Evolutionary conservation across 2,113 vertebrate genomes (phyloP).

Genomic region (Cacatua alba): DNA sequence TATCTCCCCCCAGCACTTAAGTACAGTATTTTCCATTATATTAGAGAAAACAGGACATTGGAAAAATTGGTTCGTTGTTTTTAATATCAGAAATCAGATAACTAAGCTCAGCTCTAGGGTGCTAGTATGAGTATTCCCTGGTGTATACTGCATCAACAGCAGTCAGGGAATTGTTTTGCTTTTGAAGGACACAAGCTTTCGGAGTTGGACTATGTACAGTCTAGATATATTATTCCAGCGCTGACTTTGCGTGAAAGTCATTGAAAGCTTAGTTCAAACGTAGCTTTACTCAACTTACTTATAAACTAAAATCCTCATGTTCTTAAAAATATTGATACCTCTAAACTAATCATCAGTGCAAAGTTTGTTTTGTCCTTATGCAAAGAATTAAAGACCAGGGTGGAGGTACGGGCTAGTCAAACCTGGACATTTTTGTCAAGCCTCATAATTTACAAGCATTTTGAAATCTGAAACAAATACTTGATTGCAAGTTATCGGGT

Average conservation of each 20-base stretch:
- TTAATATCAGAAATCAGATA: neutral
- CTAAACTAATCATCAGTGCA: neutral
- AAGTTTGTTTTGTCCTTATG: neutral
- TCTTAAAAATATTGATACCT: neutral
- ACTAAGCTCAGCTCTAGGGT: neutral
- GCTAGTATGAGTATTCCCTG: neutral
- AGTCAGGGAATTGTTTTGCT: neutral
- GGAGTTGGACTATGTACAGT: neutral
- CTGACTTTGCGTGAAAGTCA: neutral
- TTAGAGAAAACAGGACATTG: neutral
- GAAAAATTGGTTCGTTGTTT: neutral
- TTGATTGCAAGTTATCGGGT: constrained; percentile 51
- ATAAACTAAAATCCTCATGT: neutral
- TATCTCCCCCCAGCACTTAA: neutral
- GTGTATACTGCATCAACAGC: neutral
- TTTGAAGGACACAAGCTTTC: constrained; percentile 28
- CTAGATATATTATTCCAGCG: neutral
- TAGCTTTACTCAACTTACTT: neutral
- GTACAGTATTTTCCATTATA: neutral
- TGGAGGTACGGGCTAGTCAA: neutral
- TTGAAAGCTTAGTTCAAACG: neutral
- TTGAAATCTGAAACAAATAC: constrained; percentile 44
- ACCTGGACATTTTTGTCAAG: neutral
- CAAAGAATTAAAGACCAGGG: neutral
- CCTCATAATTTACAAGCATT: neutral